These are phyloP conservation scores for Imbricaverruca yamaguchii DNA, from an alignment of 2,888 invertebrate genomes.

Conservation along the genomic window DNA sequence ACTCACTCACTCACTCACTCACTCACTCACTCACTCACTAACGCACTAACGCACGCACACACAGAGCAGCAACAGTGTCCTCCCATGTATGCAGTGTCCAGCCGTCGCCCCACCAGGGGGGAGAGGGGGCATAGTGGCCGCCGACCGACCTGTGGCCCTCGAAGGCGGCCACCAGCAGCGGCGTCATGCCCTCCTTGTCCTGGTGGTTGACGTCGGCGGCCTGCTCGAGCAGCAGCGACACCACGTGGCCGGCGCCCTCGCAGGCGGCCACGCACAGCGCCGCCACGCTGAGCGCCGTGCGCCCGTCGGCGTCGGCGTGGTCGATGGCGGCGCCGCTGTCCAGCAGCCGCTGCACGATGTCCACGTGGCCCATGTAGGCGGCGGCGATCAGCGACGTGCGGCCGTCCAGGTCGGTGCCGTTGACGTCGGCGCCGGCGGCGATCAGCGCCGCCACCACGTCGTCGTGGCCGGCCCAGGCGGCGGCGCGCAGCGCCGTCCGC, in stretches of 20 bases:
- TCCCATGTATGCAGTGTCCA: too few relatives aligned
- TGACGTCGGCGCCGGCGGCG: slow-evolving; percentile 43
- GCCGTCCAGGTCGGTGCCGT: slow-evolving; percentile 45
- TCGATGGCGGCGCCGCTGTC: slow-evolving; percentile 75
- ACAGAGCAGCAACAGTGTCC: not conserved
- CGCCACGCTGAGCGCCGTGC: slow-evolving; percentile 76
- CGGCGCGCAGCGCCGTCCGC: slow-evolving; percentile 81
- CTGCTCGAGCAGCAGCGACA: slow-evolving; percentile 58
- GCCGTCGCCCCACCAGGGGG: too few relatives aligned
- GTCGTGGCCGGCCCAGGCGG: slow-evolving; percentile 54
- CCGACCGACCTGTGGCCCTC: slow-evolving; percentile 69
- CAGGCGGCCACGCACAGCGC: slow-evolving; percentile 74
- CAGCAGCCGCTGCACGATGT: slow-evolving; percentile 73
- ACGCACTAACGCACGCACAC: not conserved
- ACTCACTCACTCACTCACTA: not conserved
- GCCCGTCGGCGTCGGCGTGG: slow-evolving; percentile 41
- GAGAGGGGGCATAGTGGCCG: too few relatives aligned
- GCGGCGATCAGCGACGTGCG: slow-evolving; percentile 47
- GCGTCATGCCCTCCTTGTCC: slow-evolving; percentile 80
- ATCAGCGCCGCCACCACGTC: slow-evolving; percentile 43
- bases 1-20: not conserved
- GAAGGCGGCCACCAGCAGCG: slow-evolving; percentile 78
- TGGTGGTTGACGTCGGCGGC: slow-evolving; percentile 73
- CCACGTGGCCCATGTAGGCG: slow-evolving; percentile 93
- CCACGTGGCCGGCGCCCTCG: slow-evolving; percentile 51